phyloP scores from a whole-genome alignment of 1,140 invertebrate species.

The Brachionus paranguensis region DNA sequence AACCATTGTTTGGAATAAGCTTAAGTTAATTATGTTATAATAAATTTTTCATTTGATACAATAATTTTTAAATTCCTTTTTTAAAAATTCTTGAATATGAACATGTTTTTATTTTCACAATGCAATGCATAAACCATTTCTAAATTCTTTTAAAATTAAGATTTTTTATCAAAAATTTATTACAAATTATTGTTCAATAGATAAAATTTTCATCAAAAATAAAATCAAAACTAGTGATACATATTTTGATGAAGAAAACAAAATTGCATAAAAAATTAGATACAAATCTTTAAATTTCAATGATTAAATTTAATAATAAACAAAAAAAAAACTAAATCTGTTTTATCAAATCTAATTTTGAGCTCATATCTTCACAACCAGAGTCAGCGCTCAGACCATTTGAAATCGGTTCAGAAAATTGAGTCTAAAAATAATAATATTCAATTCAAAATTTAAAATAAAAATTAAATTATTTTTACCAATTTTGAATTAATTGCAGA shows the following conservation, averaged over 20 bases:
- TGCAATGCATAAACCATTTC: too few species aligned
- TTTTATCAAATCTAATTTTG: background rate
- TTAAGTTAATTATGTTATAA: background rate
- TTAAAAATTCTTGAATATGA: too few species aligned
- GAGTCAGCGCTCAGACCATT: slow-evolving; percentile 27
- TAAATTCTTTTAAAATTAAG: too few species aligned
- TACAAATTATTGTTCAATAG: background rate
- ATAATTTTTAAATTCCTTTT: too few species aligned
- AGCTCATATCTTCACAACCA: slow-evolving; percentile 38
- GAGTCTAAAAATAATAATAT: background rate
- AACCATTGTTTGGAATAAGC: background rate
- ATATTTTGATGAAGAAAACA: background rate
- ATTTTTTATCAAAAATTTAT: background rate
- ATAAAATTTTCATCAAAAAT: background rate
- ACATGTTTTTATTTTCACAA: too few species aligned
- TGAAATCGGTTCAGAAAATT: background rate
- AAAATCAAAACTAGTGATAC: background rate
- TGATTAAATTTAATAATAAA: background rate
- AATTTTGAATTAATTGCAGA: slow-evolving; percentile 37
- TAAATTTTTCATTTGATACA: too few species aligned
- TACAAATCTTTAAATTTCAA: background rate
- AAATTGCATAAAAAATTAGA: background rate
- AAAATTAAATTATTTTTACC: background rate
- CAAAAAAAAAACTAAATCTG: background rate
- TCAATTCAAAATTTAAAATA: background rate